Conservation (phyloP, 1,140 invertebrate genomes). For the Achroia grisella region DNA sequence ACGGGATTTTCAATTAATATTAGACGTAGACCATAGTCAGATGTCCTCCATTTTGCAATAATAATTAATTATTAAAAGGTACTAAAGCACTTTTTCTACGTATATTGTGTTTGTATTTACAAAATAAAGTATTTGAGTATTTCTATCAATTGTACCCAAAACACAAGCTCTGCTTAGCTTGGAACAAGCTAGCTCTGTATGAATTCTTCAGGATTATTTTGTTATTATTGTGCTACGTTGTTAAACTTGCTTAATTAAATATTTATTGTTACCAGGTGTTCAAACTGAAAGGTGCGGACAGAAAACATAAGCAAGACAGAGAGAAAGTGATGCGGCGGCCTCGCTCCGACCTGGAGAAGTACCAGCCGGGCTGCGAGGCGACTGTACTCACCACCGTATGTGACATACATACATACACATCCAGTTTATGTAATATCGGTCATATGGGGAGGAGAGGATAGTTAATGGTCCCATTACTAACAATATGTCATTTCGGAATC, state of each 20-base stretch:
- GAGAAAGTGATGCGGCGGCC: constrained; percentile 95
- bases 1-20: too few species aligned
- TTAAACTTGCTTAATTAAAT: background rate
- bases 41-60: too few species aligned
- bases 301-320: constrained; percentile 97
- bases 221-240: too few species aligned
- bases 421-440: background rate
- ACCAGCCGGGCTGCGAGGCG: constrained; percentile 95
- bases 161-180: too few species aligned
- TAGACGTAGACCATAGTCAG: too few species aligned
- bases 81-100: too few species aligned
- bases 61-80: too few species aligned
- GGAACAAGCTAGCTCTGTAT: too few species aligned
- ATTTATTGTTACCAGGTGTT: constrained; percentile 74
- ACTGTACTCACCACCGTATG: constrained; percentile 84
- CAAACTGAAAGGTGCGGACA: constrained; percentile 95
- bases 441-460: background rate
- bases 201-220: too few species aligned
- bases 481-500: background rate
- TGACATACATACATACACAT: background rate
- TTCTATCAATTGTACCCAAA: too few species aligned
- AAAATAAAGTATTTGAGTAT: too few species aligned
- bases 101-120: too few species aligned
- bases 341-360: constrained; percentile 91
- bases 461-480: background rate